Evolutionary conservation across 2,888 invertebrate species (phyloP).

Genomic region (Sabellastarte sp.): DNA sequence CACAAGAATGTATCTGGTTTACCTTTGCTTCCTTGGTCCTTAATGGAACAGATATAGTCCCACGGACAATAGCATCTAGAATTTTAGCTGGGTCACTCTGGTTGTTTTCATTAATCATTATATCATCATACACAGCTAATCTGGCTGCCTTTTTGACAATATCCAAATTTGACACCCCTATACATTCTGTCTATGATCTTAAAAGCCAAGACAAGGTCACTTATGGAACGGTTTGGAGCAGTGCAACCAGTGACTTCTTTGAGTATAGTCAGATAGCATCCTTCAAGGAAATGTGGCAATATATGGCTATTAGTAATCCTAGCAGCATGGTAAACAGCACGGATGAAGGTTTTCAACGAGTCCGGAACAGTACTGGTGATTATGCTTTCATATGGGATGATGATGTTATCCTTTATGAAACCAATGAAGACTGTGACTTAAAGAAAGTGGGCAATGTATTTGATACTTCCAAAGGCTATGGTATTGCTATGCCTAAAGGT

Average conservation of each 20-base stretch:
- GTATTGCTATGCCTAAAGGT: constrained; percentile 52
- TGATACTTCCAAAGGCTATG: constrained; percentile 48
- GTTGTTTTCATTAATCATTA: constrained; percentile 53
- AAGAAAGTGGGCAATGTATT: constrained; percentile 53
- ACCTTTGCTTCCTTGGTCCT: constrained; percentile 57
- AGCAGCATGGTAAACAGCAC: constrained; percentile 46
- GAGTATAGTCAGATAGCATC: constrained; percentile 52
- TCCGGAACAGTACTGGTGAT: constrained; percentile 38
- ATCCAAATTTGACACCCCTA: constrained; percentile 52
- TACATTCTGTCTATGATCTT: constrained; percentile 49
- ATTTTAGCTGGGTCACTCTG: constrained; percentile 55
- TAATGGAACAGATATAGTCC: constrained; percentile 66
- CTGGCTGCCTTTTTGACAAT: constrained; percentile 54
- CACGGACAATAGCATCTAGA: constrained; percentile 33
- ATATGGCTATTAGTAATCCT: constrained; percentile 48
- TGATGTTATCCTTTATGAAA: constrained; percentile 51
- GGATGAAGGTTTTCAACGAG: constrained; percentile 43
- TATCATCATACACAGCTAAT: constrained; percentile 54
- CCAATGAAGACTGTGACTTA: constrained; percentile 66
- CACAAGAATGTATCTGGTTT: constrained; percentile 52
- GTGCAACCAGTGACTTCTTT: constrained; percentile 55
- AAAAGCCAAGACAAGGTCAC: constrained; percentile 50
- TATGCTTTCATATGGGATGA: constrained; percentile 58
- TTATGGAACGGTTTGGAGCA: constrained; percentile 54
- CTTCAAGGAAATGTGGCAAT: constrained; percentile 52